Conservation (phyloP, 2,888 invertebrate genomes). For the Chrysolina americana region DNA sequence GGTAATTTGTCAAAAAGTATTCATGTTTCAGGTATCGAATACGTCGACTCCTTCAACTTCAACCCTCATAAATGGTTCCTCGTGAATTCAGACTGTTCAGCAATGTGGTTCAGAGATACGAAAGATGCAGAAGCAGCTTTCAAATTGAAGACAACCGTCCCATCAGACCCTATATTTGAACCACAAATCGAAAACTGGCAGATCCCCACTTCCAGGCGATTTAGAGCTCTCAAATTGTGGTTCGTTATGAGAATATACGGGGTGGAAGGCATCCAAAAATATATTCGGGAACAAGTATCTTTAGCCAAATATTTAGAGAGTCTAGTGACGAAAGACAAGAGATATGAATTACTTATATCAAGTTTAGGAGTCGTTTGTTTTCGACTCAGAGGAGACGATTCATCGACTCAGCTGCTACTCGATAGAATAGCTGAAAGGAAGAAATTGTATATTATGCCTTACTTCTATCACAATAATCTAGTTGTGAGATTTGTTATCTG, state of each 20-base stretch:
- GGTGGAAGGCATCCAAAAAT: conserved; percentile 82
- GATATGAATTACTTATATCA: conserved; percentile 81
- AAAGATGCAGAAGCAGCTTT: conserved; percentile 87
- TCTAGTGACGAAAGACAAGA: conserved; percentile 78
- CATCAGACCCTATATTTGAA: conserved; percentile 68
- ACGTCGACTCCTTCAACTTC: conserved; percentile 91
- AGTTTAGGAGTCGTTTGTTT: conserved; percentile 86
- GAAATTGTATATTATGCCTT: conserved; percentile 87
- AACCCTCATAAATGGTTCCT: conserved; percentile 98
- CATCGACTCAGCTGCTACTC: conserved; percentile 78
- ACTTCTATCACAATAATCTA: conserved; percentile 77
- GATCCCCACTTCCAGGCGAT: conserved; percentile 88
- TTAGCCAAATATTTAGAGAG: conserved; percentile 86
- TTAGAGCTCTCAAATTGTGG: conserved; percentile 95
- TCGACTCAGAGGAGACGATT: conserved; percentile 80
- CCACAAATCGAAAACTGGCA: conserved; percentile 93
- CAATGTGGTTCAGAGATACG: conserved; percentile 91
- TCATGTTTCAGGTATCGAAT: conserved; percentile 72
- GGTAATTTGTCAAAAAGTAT: background rate
- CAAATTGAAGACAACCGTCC: conserved; percentile 73
- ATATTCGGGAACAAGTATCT: conserved; percentile 82
- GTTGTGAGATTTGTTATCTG: conserved; percentile 88
- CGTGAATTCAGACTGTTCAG: conserved; percentile 95
- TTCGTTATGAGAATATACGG: conserved; percentile 90
- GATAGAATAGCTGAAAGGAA: conserved; percentile 82